Conservation (phyloP, 2,888 invertebrate species). For the Harpagoxenus sublaevis region DNA sequence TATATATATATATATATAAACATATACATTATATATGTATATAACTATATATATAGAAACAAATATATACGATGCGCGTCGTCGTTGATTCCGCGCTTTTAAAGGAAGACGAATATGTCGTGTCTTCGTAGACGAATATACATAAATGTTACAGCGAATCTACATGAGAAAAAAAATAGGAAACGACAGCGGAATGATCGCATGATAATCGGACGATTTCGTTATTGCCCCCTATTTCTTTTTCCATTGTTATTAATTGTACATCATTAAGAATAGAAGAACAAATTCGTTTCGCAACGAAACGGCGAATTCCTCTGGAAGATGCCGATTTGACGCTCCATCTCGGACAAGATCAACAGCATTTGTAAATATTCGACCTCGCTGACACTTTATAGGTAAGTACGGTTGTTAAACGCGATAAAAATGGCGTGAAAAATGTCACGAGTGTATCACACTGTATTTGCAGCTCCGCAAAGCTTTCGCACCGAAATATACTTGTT, state of each 20-base stretch:
- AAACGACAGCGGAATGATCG: not conserved
- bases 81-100: not conserved
- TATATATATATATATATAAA: not conserved
- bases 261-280: not conserved
- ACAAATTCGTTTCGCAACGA: not conserved
- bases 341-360: not conserved
- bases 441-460: not conserved
- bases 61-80: not conserved
- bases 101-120: not conserved
- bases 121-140: not conserved
- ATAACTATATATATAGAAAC: not conserved
- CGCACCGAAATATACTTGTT: not conserved
- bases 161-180: not conserved
- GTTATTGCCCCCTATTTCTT: not conserved
- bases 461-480: not conserved
- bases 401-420: not conserved
- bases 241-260: not conserved
- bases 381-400: not conserved
- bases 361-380: not conserved
- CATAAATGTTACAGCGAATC: not conserved
- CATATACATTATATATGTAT: not conserved
- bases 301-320: not conserved
- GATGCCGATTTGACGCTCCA: not conserved
- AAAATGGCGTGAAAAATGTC: not conserved
- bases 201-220: not conserved